These are phyloP conservation scores for Entomobrya proxima DNA, from an alignment of 2,888 invertebrate species.

Conservation along the genomic window DNA sequence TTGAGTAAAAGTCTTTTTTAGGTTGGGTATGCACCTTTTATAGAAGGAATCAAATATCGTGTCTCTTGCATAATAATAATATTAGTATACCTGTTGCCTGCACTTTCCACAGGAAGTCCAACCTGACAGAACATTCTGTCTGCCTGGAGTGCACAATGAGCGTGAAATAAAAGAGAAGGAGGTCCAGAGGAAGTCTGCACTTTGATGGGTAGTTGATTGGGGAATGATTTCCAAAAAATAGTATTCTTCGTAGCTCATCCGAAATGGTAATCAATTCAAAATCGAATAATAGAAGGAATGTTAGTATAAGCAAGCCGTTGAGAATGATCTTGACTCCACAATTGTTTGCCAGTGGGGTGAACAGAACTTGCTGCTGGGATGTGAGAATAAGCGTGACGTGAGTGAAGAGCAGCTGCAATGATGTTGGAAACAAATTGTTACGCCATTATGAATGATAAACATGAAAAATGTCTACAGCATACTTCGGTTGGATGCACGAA, in stretches of 20 bases:
- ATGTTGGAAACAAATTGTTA: neutral
- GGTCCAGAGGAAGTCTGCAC: slow-evolving; percentile 75
- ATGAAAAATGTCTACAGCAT: neutral
- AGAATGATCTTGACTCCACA: slow-evolving; percentile 68
- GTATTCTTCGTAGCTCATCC: slow-evolving; percentile 50
- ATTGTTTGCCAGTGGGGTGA: slow-evolving; percentile 54
- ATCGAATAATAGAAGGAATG: slow-evolving; percentile 62
- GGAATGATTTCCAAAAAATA: slow-evolving; percentile 48
- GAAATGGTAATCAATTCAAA: slow-evolving; percentile 56
- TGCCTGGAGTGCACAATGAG: slow-evolving; percentile 94
- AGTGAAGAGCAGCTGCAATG: slow-evolving; percentile 54
- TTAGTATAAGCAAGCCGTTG: slow-evolving; percentile 62
- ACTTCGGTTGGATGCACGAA: neutral
- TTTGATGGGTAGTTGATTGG: slow-evolving; percentile 56
- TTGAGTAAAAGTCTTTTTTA: too few relatives aligned
- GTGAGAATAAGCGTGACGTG: slow-evolving; percentile 63
- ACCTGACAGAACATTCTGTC: slow-evolving; percentile 94
- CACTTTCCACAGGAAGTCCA: slow-evolving; percentile 98
- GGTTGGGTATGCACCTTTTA: too few relatives aligned
- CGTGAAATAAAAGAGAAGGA: slow-evolving; percentile 86
- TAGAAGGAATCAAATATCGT: too few relatives aligned
- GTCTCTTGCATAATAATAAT: too few relatives aligned
- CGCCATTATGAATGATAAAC: neutral
- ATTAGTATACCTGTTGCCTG: slow-evolving; percentile 96
- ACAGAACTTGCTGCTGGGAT: slow-evolving; percentile 64